Evolutionary conservation across 1,140 invertebrate species (phyloP).

Genomic region (Protaetia brevitarsis): DNA sequence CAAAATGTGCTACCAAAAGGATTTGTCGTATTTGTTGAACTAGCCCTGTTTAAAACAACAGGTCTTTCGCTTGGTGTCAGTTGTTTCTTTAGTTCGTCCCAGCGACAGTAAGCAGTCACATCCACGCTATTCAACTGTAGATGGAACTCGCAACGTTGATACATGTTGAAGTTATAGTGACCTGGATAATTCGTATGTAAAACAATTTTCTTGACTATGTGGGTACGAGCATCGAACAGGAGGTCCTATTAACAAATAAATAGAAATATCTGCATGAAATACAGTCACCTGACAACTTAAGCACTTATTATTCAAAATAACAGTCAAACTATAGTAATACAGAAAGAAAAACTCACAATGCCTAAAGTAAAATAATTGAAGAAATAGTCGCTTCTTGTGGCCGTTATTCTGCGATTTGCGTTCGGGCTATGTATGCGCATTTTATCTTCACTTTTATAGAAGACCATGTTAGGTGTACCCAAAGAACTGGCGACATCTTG

Average conservation of each 20-base stretch:
- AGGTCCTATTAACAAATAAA: constrained; percentile 83
- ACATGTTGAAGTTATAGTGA: constrained; percentile 99
- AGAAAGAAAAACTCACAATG: constrained; percentile 63
- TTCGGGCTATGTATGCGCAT: constrained; percentile 96
- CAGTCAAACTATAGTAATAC: constrained; percentile 22
- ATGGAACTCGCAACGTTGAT: constrained; percentile 87
- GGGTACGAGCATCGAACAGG: constrained; percentile 91
- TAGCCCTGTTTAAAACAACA: constrained; percentile 89
- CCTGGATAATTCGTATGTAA: constrained; percentile 98
- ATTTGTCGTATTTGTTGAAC: constrained; percentile 93
- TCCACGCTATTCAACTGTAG: constrained; percentile 68
- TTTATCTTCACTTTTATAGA: constrained; percentile 96
- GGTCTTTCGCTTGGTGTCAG: constrained; percentile 85
- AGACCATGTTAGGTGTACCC: constrained; percentile 71
- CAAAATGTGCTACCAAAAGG: constrained; percentile 96
- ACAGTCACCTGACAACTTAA: too few species aligned
- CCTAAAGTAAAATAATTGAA: constrained; percentile 97
- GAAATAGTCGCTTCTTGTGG: constrained; percentile 86
- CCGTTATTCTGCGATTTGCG: constrained; percentile 72
- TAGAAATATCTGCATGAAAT: constrained; percentile 1
- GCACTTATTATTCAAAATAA: too few species aligned
- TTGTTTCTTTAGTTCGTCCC: constrained; percentile 82
- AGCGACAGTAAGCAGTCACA: constrained; percentile 79
- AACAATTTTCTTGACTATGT: constrained; percentile 94
- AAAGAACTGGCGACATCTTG: constrained; percentile 80